phyloP scores from a whole-genome alignment of 2,888 invertebrate genomes.

The Girardia tigrina region DNA sequence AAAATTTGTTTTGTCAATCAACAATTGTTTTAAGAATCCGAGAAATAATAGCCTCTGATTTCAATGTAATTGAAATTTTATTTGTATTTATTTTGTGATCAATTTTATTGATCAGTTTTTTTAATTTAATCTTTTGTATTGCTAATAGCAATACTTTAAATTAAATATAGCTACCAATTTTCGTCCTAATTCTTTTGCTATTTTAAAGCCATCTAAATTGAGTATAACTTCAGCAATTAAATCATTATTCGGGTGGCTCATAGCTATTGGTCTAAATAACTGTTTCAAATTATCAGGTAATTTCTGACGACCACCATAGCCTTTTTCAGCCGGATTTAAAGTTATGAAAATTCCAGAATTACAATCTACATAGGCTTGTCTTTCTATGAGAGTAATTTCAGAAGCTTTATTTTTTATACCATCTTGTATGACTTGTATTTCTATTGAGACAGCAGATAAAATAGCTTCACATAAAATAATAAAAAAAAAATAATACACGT shows the following conservation, averaged over 20 bases:
- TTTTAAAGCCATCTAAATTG: constrained; percentile 71
- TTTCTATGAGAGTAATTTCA: constrained; percentile 51
- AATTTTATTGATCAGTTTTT: too few species aligned
- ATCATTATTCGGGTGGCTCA: constrained; percentile 75
- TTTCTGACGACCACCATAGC: constrained; percentile 83
- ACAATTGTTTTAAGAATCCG: too few species aligned
- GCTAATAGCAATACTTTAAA: too few species aligned
- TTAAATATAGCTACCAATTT: constrained; percentile 76
- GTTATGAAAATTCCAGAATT: constrained; percentile 93
- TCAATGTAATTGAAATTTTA: too few species aligned
- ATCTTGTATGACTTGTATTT: constrained; percentile 70
- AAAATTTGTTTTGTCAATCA: too few species aligned
- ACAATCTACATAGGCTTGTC: constrained; percentile 58
- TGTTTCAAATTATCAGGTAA: constrained; percentile 85
- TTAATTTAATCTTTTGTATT: constrained; percentile 62
- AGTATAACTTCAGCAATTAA: constrained; percentile 75
- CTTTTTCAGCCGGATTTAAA: constrained; percentile 82
- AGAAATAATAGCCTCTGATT: too few species aligned
- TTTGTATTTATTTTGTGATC: too few species aligned
- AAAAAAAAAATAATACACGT: too few species aligned
- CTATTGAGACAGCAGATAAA: constrained; percentile 80
- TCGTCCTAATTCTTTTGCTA: constrained; percentile 63
- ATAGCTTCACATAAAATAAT: too few species aligned
- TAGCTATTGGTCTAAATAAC: constrained; percentile 82
- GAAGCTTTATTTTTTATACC: constrained; percentile 59